Evolutionary conservation across 2,797 vertebrate genomes (phyloP).

Genomic region (Balearica regulorum): DNA sequence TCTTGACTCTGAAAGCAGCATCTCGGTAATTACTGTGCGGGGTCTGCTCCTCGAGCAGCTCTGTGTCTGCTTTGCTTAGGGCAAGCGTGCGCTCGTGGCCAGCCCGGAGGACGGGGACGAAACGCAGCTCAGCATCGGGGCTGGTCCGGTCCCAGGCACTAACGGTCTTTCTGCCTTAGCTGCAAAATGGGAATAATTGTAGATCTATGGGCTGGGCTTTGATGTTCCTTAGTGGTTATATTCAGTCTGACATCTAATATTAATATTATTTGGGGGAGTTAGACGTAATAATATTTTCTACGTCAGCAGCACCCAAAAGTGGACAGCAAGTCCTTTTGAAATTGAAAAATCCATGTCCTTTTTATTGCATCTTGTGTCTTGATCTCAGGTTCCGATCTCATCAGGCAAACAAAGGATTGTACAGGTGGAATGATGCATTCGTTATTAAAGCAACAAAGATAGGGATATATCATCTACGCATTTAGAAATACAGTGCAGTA

Average conservation of each 20-base stretch:
- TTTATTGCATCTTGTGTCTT: background rate
- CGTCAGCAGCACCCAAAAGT: background rate
- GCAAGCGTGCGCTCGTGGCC: no score
- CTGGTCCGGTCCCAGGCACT: background rate
- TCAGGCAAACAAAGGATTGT: background rate
- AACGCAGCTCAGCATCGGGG: no score
- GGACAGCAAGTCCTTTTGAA: background rate
- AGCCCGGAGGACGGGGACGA: background rate
- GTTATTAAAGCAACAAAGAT: background rate
- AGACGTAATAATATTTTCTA: background rate
- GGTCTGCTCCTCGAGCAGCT: background rate
- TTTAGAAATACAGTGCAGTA: background rate
- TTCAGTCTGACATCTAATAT: background rate
- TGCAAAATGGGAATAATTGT: background rate
- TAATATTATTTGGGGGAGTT: background rate
- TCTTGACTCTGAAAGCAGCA: background rate
- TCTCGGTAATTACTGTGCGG: fast-evolving
- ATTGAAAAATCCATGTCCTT: background rate
- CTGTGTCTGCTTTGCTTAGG: background rate
- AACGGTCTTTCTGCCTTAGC: background rate
- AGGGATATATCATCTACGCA: fast-evolving
- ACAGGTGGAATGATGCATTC: background rate
- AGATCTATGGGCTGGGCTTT: background rate
- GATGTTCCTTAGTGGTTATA: background rate
- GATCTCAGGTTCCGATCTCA: background rate